Percentiles rank a stretch among this genome's conserved stretches.
phyloP scores from a whole-genome alignment of 2,113 vertebrate species.

The Vidua macroura region DNA sequence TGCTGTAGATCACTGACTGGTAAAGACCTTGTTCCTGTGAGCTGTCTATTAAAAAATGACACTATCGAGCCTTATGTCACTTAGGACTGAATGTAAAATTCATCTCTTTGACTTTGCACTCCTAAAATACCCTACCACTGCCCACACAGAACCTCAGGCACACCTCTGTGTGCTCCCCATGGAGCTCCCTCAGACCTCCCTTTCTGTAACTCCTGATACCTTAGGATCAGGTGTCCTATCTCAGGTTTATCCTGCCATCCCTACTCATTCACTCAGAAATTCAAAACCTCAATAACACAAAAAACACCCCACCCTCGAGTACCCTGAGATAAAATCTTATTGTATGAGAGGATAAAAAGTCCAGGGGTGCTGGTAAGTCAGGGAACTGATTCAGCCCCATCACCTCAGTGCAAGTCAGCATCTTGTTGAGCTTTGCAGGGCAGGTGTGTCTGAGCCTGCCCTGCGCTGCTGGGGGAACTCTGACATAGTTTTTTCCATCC shows the following conservation, averaged over 20 bases:
- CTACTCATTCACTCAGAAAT: background rate
- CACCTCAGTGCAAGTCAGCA: background rate
- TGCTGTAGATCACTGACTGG: background rate
- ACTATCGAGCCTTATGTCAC: background rate
- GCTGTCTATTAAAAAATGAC: background rate
- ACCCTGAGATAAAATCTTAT: background rate
- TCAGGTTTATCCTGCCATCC: background rate
- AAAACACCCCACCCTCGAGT: fast-evolving
- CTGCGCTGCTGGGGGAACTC: background rate
- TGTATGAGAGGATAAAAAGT: background rate
- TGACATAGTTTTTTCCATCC: background rate
- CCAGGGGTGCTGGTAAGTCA: background rate
- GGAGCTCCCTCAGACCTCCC: background rate
- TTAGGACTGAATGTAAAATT: background rate
- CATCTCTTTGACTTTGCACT: background rate
- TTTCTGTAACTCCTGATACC: background rate
- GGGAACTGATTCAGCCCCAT: background rate
- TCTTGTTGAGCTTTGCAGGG: background rate
- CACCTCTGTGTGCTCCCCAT: too few relatives aligned
- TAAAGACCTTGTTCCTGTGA: background rate
- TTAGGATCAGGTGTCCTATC: background rate
- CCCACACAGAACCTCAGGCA: background rate
- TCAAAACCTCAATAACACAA: background rate
- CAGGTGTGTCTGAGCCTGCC: background rate
- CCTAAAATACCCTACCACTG: background rate